Evolutionary conservation across 2,888 invertebrate species (phyloP).

Genomic region (Palloptera scutellata): DNA sequence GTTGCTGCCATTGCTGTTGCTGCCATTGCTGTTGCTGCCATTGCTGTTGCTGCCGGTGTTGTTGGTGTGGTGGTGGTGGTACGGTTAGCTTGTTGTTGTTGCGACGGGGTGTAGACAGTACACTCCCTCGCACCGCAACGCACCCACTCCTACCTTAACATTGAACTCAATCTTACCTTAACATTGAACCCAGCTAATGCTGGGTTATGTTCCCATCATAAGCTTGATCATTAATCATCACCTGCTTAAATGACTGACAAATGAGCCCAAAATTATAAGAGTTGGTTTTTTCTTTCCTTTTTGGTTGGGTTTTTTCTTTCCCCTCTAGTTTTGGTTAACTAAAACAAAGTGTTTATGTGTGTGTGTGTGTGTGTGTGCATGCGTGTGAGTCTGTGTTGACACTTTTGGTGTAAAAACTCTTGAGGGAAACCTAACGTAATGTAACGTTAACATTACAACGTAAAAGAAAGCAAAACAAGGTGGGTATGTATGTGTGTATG

Average conservation of each 20-base stretch:
- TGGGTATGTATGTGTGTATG: too few species aligned
- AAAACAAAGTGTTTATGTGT: background rate
- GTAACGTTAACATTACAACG: too few species aligned
- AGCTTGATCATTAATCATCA: conserved; percentile 2
- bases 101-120: too few species aligned
- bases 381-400: background rate
- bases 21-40: background rate
- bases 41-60: conserved; percentile 2
- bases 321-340: background rate
- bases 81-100: too few species aligned
- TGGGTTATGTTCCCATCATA: background rate
- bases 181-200: background rate
- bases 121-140: background rate
- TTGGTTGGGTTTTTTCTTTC: background rate
- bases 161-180: background rate
- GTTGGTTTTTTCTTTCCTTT: background rate
- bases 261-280: conserved; percentile 8
- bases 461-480: too few species aligned
- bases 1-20: background rate
- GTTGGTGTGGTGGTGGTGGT: background rate
- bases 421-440: too few species aligned
- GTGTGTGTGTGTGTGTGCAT: background rate
- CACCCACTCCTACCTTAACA: background rate
- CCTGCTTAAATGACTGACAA: conserved; percentile 5
- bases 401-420: background rate